These are phyloP conservation scores for Agelas oroides DNA, from an alignment of 37 sponge, comb jelly and placozoan genomes.

Conservation along the genomic window DNA sequence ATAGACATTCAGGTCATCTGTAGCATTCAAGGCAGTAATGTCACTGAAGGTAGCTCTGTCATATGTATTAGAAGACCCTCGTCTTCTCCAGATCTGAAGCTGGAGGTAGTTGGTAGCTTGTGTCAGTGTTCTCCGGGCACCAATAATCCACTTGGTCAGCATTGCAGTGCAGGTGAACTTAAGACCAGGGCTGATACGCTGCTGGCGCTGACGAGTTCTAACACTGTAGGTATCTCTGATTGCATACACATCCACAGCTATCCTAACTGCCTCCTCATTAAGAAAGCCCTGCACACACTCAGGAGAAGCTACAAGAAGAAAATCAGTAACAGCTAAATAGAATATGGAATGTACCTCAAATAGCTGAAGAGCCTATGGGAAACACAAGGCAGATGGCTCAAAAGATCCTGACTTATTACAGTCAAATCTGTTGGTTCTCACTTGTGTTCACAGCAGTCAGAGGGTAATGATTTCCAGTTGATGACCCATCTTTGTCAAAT, in stretches of 20 bases:
- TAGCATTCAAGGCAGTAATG: not conserved
- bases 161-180: not conserved
- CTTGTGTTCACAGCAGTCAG: not conserved
- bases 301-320: no score
- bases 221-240: no score
- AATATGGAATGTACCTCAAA: no score
- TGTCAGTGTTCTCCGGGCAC: not conserved
- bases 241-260: no score
- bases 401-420: no score
- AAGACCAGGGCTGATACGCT: not conserved
- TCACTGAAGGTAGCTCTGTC: not conserved
- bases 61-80: not conserved
- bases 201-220: not conserved
- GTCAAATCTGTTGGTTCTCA: no score
- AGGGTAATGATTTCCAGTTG: not conserved
- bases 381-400: no score
- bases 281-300: no score
- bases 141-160: slow-evolving; percentile 7
- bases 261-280: no score
- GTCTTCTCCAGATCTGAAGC: slow-evolving; percentile 7
- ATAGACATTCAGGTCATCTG: not conserved
- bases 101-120: not conserved
- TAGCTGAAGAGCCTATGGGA: no score
- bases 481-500: no score
- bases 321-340: no score